Evolutionary conservation across 2,888 invertebrate species (phyloP), one percentile per base, ranked within the genome.

Genomic region (Laothoe populi): DNA sequence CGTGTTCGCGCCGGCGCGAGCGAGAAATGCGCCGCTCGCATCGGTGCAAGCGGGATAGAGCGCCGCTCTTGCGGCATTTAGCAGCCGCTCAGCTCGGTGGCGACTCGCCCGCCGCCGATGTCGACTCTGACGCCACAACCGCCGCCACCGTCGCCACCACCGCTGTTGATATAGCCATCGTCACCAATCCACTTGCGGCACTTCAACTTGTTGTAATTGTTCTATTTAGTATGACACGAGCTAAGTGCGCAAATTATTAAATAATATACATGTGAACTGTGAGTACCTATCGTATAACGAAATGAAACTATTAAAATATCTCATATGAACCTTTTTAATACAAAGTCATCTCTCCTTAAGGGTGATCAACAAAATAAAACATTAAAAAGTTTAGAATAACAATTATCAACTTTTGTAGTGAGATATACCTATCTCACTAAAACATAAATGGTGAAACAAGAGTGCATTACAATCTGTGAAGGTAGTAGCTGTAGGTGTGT

Each of bases 1-100:
- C 92, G 93, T 93, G 94, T 94, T 94, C 93, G 92, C 92, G 92
- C 91, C 93, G 94, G 94, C 93, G 94, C 93, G 93, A 93, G 90
- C 85, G 93, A 93, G 93, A 93, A 86, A 81, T 78, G 75, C 83
- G 85, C 74, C 73, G 68, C 73, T 70, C 66, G 74, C 82, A 79
- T 74, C 78, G 78, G 91, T 83, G 86, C 79, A 86, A 92, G 89
- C 87, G 82, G 87, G 90, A 89, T 69, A 78, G 84, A 83, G 82
- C 67, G 68, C 73, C 75, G 75, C 85, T 84, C 86, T 90, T 88
- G 90, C 92, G 92, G 92, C 92, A 92, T 90, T 92, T 88, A 83
- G 84, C 90, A 83, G 88, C 87, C 88, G 84, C 74, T 71, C 71
- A 81, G 79, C 77, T 71, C 70, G 75, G 79, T 74, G 78, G 78